Evolutionary conservation across 2,888 invertebrate genomes (phyloP), one percentile per base, ranked within the genome.

Genomic region (Platycheirus rosarum): DNA sequence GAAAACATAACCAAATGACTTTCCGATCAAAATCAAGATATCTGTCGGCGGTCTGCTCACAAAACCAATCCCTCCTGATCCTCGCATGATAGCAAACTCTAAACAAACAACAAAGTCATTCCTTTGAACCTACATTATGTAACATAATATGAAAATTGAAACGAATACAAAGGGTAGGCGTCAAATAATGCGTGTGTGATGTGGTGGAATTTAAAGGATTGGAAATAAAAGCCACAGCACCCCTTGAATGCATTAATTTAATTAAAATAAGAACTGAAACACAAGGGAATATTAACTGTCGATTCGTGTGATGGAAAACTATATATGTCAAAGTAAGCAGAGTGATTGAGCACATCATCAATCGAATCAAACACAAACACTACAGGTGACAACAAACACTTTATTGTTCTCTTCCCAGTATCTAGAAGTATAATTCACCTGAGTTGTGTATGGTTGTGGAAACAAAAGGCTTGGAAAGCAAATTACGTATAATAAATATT

Each of bases 191-290:
- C 57, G 40, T 23, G 37, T 37, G 57, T 32, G 8, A 32, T 32
- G 29, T n/a, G n/a, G n/a, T n/a, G n/a, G n/a, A n/a, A n/a, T n/a
- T n/a, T n/a, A 32, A 32, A 32, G 8, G 4, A 23, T 13, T 23
- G 37, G 18, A 57, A 40, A 57, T 57, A 57, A 57, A 32, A 66
- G 32, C 53, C 66, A 53, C 66, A 66, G 51, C 18, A 62, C 46
- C 62, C 4, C 14, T 53, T 66, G 20, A 66, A 66, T 66, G 42
- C 66, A 66, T 66, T 66, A 29, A 66, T 49, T 66, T 66, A 66
- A 66, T 66, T 66, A 66, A 66, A 53, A 66, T 32, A 20, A 44
- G 18, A n/a, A 32, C 0, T 0, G 14, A 51, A 2, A 9, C 11
- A 32, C 29, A 8, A n/a, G 29, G 5, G 29, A 32, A 32, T 32